phyloP scores from a whole-genome alignment of 2,113 vertebrate species.

The Benitochromis conjunctus region DNA sequence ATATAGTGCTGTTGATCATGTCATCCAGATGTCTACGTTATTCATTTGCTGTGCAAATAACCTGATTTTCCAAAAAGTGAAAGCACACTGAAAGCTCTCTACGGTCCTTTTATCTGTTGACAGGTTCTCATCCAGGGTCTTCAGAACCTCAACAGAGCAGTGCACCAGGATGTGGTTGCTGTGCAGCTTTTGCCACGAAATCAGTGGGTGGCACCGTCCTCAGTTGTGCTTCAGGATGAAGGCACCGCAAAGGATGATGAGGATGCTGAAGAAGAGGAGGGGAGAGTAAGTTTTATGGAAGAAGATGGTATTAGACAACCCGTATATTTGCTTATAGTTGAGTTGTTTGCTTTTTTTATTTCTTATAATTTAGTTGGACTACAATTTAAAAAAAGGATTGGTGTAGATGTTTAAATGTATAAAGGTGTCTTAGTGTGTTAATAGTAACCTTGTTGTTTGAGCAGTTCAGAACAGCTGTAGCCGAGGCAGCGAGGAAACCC shows the following conservation, averaged over 20 bases:
- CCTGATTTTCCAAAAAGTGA: fast-evolving
- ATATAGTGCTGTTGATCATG: background rate
- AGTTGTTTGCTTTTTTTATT: background rate
- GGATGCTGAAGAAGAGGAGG: constrained; percentile 74
- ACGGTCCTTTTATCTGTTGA: background rate
- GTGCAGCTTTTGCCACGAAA: constrained; percentile 82
- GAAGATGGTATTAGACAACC: too few species aligned
- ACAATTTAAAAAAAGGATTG: background rate
- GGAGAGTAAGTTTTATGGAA: constrained; percentile 16
- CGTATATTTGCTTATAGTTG: background rate
- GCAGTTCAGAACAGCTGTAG: constrained; percentile 74
- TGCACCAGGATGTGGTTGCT: constrained; percentile 92
- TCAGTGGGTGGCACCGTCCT: constrained; percentile 86
- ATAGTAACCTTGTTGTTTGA: background rate
- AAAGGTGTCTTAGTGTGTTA: fast-evolving
- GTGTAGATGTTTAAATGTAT: background rate
- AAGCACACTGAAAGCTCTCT: background rate
- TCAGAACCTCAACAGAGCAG: constrained; percentile 87
- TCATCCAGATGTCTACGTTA: background rate
- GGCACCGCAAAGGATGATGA: constrained; percentile 80
- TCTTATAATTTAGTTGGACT: background rate
- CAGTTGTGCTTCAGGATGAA: constrained; percentile 91
- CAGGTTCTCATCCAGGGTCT: constrained; percentile 93
- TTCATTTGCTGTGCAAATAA: background rate
- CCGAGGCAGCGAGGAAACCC: constrained; percentile 76